phyloP scores from a whole-genome alignment of 2,797 vertebrate genomes.

The Petrocephalus schoutedeni region DNA sequence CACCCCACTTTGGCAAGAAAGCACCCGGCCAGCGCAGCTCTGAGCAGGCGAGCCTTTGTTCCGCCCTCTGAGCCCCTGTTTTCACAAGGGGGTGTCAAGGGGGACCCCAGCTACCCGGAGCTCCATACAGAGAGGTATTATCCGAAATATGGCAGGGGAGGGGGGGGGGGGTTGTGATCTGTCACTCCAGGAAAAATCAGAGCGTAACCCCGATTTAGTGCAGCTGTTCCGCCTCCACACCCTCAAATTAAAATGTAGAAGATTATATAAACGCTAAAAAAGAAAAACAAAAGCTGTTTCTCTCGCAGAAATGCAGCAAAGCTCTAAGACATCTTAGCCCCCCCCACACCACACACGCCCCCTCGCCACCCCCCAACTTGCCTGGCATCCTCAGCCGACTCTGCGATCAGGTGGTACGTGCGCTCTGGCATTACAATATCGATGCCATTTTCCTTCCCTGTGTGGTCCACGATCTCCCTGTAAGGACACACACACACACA shows the following conservation, averaged over 20 bases:
- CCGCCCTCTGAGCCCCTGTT: background rate
- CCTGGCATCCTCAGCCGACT: conserved; percentile 92
- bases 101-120: background rate
- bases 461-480: conserved; percentile 89
- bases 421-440: conserved; percentile 81
- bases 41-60: background rate
- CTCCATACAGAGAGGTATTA: background rate
- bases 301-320: background rate
- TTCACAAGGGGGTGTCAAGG: background rate
- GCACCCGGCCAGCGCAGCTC: background rate
- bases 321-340: background rate
- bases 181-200: background rate
- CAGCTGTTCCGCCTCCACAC: background rate
- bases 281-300: background rate
- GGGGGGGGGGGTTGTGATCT: background rate
- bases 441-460: conserved; percentile 88
- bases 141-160: background rate
- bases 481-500: conserved; percentile 4
- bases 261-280: background rate
- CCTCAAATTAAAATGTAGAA: background rate
- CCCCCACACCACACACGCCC: conserved; percentile 13
- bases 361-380: conserved; percentile 36
- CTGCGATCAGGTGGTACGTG: conserved; percentile 87
- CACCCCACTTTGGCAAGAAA: background rate
- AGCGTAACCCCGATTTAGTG: background rate